Evolutionary conservation across 1,140 invertebrate genomes (phyloP).

Genomic region (Coptotermes formosanus): DNA sequence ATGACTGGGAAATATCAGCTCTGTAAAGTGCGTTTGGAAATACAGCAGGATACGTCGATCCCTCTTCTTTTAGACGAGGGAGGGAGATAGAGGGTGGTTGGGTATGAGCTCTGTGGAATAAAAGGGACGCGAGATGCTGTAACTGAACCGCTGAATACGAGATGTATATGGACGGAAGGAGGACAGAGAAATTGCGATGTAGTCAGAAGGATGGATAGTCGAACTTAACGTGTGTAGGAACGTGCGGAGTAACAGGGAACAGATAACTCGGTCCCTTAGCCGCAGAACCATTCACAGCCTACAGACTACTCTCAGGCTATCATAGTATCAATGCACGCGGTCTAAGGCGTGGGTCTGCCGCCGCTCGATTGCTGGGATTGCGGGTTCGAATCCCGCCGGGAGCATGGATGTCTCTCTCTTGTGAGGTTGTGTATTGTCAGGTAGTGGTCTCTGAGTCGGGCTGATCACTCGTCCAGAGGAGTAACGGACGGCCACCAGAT

Average conservation of each 20-base stretch:
- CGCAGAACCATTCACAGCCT: too few species aligned
- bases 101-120: not conserved
- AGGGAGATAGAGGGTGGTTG: not conserved
- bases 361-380: too few species aligned
- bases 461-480: too few species aligned
- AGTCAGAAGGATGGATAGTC: not conserved
- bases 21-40: conserved; percentile 13
- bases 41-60: not conserved
- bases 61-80: not conserved
- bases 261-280: not conserved
- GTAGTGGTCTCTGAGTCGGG: too few species aligned
- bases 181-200: not conserved
- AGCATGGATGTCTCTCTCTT: too few species aligned
- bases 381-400: too few species aligned
- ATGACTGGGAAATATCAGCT: conserved; percentile 18
- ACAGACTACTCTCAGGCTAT: too few species aligned
- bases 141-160: not conserved
- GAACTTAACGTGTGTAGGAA: not conserved
- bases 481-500: too few species aligned
- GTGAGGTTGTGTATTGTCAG: too few species aligned
- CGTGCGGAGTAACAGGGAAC: not conserved
- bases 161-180: not conserved
- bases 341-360: too few species aligned
- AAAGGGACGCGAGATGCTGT: not conserved
- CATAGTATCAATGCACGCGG: too few species aligned